phyloP scores from a whole-genome alignment of 2,797 vertebrate species.

The Melanitta fusca region DNA sequence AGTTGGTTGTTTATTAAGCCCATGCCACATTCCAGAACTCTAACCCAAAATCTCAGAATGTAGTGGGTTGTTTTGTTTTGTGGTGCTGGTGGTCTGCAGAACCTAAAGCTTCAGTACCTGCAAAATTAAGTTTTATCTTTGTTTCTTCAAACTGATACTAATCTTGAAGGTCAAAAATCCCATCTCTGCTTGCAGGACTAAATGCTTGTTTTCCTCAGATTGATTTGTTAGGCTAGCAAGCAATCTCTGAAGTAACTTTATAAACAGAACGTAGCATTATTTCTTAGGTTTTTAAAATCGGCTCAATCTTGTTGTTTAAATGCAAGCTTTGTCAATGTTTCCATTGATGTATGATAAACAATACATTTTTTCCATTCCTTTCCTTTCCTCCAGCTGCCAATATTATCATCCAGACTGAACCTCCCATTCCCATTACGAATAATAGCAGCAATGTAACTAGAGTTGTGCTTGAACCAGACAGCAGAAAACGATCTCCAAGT shows the following conservation, averaged over 20 bases:
- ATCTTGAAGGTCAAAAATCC: background rate
- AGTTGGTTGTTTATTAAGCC: background rate
- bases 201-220: background rate
- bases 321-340: background rate
- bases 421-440: conserved; percentile 81
- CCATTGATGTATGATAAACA: background rate
- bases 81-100: background rate
- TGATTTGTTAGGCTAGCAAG: background rate
- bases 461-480: conserved; percentile 89
- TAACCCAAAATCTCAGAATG: background rate
- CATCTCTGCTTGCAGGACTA: background rate
- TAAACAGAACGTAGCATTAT: background rate
- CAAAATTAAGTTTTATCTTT: background rate
- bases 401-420: conserved; percentile 95
- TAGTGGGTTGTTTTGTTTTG: background rate
- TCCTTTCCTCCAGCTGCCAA: conserved; percentile 87
- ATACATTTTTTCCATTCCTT: background rate
- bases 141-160: background rate
- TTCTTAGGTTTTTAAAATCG: background rate
- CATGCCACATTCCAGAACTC: background rate
- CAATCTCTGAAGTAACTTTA: background rate
- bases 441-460: conserved; percentile 82
- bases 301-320: background rate
- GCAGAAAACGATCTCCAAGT: conserved; percentile 87
- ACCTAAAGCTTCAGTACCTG: background rate